Percentiles rank a stretch among this genome's conserved stretches.
Conservation (phyloP, 2,888 invertebrate species). For the Archips xylosteana region DNA sequence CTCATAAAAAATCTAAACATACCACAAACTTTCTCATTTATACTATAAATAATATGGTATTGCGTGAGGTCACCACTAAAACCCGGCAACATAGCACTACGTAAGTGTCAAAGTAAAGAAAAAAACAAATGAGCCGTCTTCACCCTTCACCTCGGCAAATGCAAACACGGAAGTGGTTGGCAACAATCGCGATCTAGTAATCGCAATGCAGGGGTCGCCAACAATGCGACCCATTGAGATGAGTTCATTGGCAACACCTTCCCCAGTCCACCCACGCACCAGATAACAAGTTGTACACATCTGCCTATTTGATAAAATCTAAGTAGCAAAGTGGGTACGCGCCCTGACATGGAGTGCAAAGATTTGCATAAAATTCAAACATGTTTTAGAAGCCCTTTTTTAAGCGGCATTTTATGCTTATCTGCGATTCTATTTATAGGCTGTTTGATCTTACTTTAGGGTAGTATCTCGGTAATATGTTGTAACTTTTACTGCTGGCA, state of each 20-base stretch:
- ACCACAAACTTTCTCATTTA: no score
- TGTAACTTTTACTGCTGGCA: constrained; percentile 21
- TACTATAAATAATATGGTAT: no score
- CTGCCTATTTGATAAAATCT: constrained; percentile 74
- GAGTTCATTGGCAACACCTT: constrained; percentile 73
- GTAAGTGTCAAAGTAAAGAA: not conserved
- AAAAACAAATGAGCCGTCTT: constrained; percentile 14
- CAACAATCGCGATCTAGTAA: constrained; percentile 63
- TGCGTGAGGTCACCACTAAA: no score
- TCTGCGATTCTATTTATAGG: constrained; percentile 30
- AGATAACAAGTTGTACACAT: constrained; percentile 82
- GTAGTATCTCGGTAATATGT: constrained; percentile 6
- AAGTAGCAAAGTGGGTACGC: constrained; percentile 53
- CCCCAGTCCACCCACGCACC: constrained; percentile 76
- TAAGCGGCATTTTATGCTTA: constrained; percentile 26
- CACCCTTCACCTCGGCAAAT: constrained; percentile 47
- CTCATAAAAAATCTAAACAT: no score
- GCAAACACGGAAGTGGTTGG: constrained; percentile 77
- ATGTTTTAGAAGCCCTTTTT: constrained; percentile 37
- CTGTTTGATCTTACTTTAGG: constrained; percentile 29
- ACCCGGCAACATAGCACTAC: not conserved
- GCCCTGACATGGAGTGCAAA: constrained; percentile 35
- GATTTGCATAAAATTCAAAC: constrained; percentile 42
- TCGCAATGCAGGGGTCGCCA: constrained; percentile 67
- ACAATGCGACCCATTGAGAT: constrained; percentile 79